These are phyloP conservation scores for Julus scanicus DNA, from an alignment of 2,888 invertebrate genomes.

Conservation along the genomic window DNA sequence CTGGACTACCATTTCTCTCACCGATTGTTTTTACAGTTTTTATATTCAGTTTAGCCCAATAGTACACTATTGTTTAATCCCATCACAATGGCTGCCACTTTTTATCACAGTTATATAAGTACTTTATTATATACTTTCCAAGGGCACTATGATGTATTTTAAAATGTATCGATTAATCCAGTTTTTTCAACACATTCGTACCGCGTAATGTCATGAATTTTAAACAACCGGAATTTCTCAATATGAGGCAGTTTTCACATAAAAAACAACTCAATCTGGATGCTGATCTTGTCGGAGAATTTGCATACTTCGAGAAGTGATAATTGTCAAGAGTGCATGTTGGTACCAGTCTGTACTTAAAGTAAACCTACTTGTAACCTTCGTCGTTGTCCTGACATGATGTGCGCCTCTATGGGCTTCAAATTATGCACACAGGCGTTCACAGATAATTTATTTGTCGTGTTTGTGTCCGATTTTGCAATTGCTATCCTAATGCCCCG, in stretches of 20 bases:
- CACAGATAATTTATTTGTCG: not conserved
- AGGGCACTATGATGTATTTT: not conserved
- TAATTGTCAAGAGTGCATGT: not conserved
- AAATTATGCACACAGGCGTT: conserved; percentile 21
- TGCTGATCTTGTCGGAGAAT: not conserved
- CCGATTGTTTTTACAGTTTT: too few relatives aligned
- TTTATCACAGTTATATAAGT: not conserved
- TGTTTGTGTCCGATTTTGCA: not conserved
- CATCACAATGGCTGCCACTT: not conserved
- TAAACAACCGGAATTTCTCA: not conserved
- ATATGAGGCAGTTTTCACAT: not conserved
- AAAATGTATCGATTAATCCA: not conserved
- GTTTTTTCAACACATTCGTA: not conserved
- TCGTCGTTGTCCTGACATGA: not conserved
- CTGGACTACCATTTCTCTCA: too few relatives aligned
- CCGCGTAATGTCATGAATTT: too few relatives aligned
- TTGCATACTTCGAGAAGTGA: not conserved
- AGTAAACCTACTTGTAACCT: not conserved
- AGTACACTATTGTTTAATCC: not conserved
- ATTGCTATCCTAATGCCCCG: not conserved
- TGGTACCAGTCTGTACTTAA: too few relatives aligned
- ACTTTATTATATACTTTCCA: not conserved
- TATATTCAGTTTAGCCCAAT: not conserved
- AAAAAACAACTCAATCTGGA: not conserved
- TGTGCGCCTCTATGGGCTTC: not conserved